Evolutionary conservation across 2,113 vertebrate genomes (phyloP).

Genomic region (Symphodus melops): DNA sequence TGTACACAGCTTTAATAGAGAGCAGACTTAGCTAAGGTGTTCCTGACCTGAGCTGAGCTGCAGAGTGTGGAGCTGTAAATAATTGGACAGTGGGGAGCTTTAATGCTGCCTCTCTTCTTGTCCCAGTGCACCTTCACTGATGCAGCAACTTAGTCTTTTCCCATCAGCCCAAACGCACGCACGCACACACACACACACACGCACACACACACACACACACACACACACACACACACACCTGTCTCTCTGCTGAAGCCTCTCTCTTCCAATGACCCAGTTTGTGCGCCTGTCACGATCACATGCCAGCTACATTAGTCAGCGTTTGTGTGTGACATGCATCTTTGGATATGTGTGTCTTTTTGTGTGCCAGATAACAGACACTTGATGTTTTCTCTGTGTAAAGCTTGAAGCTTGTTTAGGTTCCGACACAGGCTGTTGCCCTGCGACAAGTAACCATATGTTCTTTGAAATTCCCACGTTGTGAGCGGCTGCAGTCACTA

Average conservation of each 20-base stretch:
- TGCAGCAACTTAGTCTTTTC: conserved; percentile 19
- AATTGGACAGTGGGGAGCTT: conserved; percentile 56
- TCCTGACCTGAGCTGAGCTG: conserved; percentile 32
- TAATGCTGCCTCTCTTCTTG: conserved; percentile 26
- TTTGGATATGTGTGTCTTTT: conserved; percentile 32
- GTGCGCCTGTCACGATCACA: conserved; percentile 30
- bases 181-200: neutral
- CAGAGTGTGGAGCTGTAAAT: conserved; percentile 46
- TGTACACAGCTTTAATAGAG: conserved; percentile 14
- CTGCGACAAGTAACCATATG: conserved; percentile 73
- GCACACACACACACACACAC: conserved; percentile 16
- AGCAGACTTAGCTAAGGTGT: conserved; percentile 2
- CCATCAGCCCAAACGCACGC: conserved; percentile 9
- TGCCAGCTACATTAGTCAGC: conserved; percentile 37
- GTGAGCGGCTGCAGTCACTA: conserved; percentile 63
- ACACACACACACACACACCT: conserved; percentile 11
- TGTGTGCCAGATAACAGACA: conserved; percentile 46
- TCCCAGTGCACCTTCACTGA: conserved; percentile 26
- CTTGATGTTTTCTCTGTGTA: conserved; percentile 49
- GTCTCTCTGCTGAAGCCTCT: conserved; percentile 29
- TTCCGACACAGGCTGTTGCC: conserved; percentile 63
- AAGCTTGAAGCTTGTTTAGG: conserved; percentile 56
- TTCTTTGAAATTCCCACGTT: conserved; percentile 68
- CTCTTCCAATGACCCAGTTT: conserved; percentile 30
- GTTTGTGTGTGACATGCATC: conserved; percentile 3